Percentiles rank a stretch among this genome's conserved stretches.
Conservation (phyloP, 2,797 vertebrate genomes). For the Anolis apletophallus region DNA sequence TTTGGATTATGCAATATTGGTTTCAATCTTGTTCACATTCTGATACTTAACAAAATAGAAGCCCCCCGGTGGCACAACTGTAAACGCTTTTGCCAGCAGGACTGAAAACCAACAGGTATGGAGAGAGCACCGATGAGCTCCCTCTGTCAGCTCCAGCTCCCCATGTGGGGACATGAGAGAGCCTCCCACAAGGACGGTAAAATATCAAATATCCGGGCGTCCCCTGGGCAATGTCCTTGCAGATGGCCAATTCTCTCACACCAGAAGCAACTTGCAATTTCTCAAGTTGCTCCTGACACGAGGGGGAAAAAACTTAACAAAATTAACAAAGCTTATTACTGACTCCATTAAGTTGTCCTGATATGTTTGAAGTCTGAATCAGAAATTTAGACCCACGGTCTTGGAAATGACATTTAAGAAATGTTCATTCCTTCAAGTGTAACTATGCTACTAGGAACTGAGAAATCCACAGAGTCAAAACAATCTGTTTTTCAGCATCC, state of each 20-base stretch:
- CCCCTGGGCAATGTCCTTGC: too few relatives aligned
- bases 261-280: too few relatives aligned
- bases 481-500: not conserved
- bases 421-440: not conserved
- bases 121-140: too few relatives aligned
- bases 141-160: too few relatives aligned
- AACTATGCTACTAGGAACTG: not conserved
- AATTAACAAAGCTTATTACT: not conserved
- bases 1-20: not conserved
- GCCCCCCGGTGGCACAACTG: too few relatives aligned
- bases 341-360: not conserved
- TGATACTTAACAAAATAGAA: not conserved
- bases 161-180: too few relatives aligned
- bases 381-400: not conserved
- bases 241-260: too few relatives aligned
- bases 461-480: not conserved
- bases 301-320: not conserved
- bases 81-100: too few relatives aligned
- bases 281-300: too few relatives aligned
- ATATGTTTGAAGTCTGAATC: not conserved
- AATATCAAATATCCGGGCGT: too few relatives aligned
- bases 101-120: too few relatives aligned
- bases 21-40: not conserved
- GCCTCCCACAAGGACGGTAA: too few relatives aligned
- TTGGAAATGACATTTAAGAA: not conserved